Conservation (phyloP, 2,888 invertebrate species). For the Apodemia mormo region DNA sequence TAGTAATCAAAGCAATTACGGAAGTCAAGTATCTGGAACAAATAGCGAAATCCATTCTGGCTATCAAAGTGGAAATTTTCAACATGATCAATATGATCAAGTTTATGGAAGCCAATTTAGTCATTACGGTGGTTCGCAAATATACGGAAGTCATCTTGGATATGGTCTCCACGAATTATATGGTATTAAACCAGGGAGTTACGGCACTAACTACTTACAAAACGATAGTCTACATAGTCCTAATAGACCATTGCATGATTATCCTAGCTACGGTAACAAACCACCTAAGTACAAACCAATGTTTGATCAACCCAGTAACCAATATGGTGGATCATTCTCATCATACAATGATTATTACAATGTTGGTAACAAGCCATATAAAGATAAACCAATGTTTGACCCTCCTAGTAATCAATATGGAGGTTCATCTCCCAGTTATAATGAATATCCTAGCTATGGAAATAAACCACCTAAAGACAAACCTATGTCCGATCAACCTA, state of each 20-base stretch:
- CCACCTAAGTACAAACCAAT: constrained; percentile 24
- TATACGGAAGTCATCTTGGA: constrained; percentile 38
- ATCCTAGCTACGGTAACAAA: constrained; percentile 27
- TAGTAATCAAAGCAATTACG: constrained; percentile 28
- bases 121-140: constrained; percentile 23
- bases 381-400: constrained; percentile 11
- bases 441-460: constrained; percentile 28
- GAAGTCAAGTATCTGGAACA: constrained; percentile 21
- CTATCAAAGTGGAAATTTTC: constrained; percentile 2
- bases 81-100: background rate
- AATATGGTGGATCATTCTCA: constrained; percentile 24
- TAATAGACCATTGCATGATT: constrained; percentile 15
- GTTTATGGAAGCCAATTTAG: constrained; percentile 22
- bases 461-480: constrained; percentile 27
- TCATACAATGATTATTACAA: constrained; percentile 10
- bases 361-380: background rate
- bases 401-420: background rate
- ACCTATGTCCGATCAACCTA: constrained; percentile 15
- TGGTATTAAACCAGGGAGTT: constrained; percentile 38
- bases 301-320: constrained; percentile 20
- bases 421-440: background rate
- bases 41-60: background rate
- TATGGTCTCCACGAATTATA: constrained; percentile 41
- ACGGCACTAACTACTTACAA: constrained; percentile 27
- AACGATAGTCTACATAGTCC: background rate